Percentiles rank a stretch among this genome's conserved stretches.
These are phyloP conservation scores for Tenebrosternarchus preto DNA, from an alignment of 2,113 vertebrate genomes.

Conservation along the genomic window DNA sequence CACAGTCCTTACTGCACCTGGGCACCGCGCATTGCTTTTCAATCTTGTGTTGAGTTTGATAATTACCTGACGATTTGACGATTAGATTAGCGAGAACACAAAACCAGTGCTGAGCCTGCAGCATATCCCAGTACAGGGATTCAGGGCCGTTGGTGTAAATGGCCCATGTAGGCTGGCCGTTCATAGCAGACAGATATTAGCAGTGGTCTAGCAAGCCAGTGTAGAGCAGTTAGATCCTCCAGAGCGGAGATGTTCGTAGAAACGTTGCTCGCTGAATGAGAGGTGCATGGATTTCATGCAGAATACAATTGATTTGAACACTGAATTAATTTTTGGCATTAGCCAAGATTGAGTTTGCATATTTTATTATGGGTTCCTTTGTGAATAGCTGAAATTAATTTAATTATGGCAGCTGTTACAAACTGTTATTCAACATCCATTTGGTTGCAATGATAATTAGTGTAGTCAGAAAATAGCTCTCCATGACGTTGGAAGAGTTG, in stretches of 20 bases:
- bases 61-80: too few relatives aligned
- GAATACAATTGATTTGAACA: background rate
- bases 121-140: too few relatives aligned
- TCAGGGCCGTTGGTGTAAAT: too few relatives aligned
- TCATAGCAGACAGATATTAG: too few relatives aligned
- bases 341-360: background rate
- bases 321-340: background rate
- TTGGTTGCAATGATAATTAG: slow-evolving; percentile 24
- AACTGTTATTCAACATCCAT: slow-evolving; percentile 22
- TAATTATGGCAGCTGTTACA: slow-evolving; percentile 28
- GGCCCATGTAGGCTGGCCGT: too few relatives aligned
- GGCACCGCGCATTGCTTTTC: too few relatives aligned
- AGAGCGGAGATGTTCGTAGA: too few relatives aligned
- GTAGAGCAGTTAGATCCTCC: background rate
- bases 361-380: background rate
- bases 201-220: too few relatives aligned
- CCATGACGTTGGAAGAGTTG: background rate
- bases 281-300: background rate
- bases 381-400: slow-evolving; percentile 20
- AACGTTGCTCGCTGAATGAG: background rate
- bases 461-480: slow-evolving; percentile 15
- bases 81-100: too few relatives aligned
- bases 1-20: too few relatives aligned
- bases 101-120: too few relatives aligned
- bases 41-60: too few relatives aligned